These are phyloP conservation scores for Leptopterna dolabrata DNA, from an alignment of 2,888 invertebrate species.

Conservation along the genomic window DNA sequence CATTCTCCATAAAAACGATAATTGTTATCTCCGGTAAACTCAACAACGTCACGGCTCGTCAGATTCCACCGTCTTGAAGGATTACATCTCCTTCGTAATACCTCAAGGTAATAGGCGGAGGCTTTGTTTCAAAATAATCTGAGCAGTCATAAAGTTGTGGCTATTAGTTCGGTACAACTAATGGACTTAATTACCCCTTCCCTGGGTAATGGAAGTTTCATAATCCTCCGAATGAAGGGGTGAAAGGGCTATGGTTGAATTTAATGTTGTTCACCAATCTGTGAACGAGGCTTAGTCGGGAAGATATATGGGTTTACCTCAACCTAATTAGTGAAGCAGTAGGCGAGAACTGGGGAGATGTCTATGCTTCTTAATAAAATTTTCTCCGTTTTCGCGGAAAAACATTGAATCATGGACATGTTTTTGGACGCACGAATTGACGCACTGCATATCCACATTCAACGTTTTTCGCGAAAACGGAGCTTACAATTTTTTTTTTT, in stretches of 20 bases:
- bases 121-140: background rate
- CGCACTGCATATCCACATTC: too few species aligned
- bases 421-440: too few species aligned
- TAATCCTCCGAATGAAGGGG: conserved; percentile 36
- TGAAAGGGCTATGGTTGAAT: background rate
- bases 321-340: background rate
- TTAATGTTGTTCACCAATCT: conserved; percentile 45
- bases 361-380: too few species aligned
- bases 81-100: background rate
- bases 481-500: too few species aligned
- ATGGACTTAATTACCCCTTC: conserved; percentile 48
- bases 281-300: conserved; percentile 34
- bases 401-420: too few species aligned
- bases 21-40: too few species aligned
- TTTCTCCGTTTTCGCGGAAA: too few species aligned
- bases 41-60: background rate
- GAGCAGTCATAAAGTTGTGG: background rate
- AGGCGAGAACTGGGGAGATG: too few species aligned
- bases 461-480: too few species aligned
- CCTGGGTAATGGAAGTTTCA: conserved; percentile 38
- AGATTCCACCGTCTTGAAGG: background rate
- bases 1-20: too few species aligned
- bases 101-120: background rate
- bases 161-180: conserved; percentile 33
- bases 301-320: background rate